phyloP scores from a whole-genome alignment of 2,888 invertebrate genomes.

The Drosophila conformis region DNA sequence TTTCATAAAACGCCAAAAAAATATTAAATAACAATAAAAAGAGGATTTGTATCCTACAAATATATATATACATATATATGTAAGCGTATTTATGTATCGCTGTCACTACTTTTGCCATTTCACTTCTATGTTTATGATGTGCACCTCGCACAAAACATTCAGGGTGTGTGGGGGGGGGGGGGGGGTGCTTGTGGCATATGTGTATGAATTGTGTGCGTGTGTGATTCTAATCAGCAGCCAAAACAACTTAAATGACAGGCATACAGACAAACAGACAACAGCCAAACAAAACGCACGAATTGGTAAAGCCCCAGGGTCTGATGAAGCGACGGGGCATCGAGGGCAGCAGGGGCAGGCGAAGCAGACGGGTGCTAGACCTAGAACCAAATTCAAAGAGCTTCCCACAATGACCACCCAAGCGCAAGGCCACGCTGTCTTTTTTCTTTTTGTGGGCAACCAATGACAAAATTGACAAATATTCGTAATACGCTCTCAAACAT shows the following conservation, averaged over 20 bases:
- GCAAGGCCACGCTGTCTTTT: slow-evolving; percentile 31
- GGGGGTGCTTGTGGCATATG: slow-evolving; percentile 16
- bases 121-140: slow-evolving; percentile 58
- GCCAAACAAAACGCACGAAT: slow-evolving; percentile 45
- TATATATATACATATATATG: slow-evolving; percentile 18
- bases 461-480: slow-evolving; percentile 70
- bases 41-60: slow-evolving; percentile 42
- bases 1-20: slow-evolving; percentile 67
- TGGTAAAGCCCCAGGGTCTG: slow-evolving; percentile 43
- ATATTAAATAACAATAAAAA: slow-evolving; percentile 77
- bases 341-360: slow-evolving; percentile 14
- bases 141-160: slow-evolving; percentile 46
- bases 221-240: slow-evolving; percentile 73
- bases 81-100: slow-evolving; percentile 71
- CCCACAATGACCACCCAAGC: slow-evolving; percentile 13
- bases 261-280: slow-evolving; percentile 29
- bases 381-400: slow-evolving; percentile 29
- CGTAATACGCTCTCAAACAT: slow-evolving; percentile 38
- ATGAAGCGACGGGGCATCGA: neutral
- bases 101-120: slow-evolving; percentile 61
- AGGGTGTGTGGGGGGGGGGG: neutral
- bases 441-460: slow-evolving; percentile 21
- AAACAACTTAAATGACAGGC: slow-evolving; percentile 61
- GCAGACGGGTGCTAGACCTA: slow-evolving; percentile 34
- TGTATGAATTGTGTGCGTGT: slow-evolving; percentile 45